Evolutionary conservation across 2,113 vertebrate species (phyloP).

Genomic region (Otis tarda): DNA sequence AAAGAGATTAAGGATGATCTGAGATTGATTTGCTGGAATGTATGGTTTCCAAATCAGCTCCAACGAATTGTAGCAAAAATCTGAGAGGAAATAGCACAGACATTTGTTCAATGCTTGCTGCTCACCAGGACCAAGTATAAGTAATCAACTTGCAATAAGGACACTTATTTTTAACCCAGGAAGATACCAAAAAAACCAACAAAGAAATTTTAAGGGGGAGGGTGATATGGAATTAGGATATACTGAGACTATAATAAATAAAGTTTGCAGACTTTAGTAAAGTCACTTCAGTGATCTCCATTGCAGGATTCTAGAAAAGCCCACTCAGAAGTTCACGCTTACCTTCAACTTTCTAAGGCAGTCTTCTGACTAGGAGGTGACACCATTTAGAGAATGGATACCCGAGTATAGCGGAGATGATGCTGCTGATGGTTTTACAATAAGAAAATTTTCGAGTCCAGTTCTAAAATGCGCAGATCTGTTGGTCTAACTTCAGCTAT

Average conservation of each 20-base stretch:
- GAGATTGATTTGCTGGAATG: not conserved
- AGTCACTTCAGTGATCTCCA: not conserved
- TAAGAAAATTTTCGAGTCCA: not conserved
- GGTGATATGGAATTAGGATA: not conserved
- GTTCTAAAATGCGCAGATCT: not conserved
- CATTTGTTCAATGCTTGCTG: not conserved
- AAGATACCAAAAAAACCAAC: not conserved
- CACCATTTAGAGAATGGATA: not conserved
- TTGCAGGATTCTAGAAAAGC: not conserved
- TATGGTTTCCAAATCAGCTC: not conserved
- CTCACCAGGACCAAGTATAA: not conserved
- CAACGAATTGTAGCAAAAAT: not conserved
- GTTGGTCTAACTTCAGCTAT: not conserved
- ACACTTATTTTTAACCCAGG: not conserved
- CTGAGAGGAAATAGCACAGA: not conserved
- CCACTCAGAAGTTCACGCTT: not conserved
- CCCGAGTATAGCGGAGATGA: rapidly evolving
- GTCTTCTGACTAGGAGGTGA: not conserved
- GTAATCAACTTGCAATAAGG: not conserved
- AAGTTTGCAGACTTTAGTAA: not conserved
- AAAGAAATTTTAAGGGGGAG: not conserved
- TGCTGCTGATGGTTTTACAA: not conserved
- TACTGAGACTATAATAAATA: not conserved
- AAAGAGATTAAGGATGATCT: not conserved
- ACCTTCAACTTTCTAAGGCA: not conserved